Evolutionary conservation across 2,113 vertebrate species (phyloP), one percentile per base, ranked within the genome.

Genomic region (Antidorcas marsupialis): DNA sequence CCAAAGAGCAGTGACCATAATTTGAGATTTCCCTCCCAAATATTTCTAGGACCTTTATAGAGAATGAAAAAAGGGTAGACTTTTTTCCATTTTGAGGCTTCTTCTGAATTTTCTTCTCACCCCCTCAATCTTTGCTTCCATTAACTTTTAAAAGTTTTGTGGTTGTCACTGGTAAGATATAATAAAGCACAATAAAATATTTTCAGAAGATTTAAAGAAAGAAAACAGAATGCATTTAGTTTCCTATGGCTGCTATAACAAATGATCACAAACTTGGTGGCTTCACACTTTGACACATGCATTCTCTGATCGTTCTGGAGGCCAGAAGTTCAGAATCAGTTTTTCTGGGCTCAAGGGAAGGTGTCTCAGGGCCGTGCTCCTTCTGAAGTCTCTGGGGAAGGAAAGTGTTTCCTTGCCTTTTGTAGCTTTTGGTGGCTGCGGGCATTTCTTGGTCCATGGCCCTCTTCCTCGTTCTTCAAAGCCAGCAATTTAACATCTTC

Each of bases 201-300:
- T 81, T 81, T 81, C 17, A 59, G 99, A 89, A 52, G 6, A 84
- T 74, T 85, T 71, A 55, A 81, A 60, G 27, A n/a, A 71, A 53
- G 17, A 89, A 67, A 57, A 71, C 16, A 4, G 7, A 5, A 11
- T 19, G 23, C 8, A 13, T 33, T 33, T 52, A 1, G 55, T 53
- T 93, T 79, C 33, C 74, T 27, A 62, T 27, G 27, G 19, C 74
- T 94, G 28, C 71, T n/a, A 5, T 81, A 53, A 90, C 30, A 47
- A 59, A 60, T 27, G 43, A 19, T 23, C 52, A 17, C 39, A 28
- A 76, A 55, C 23, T 47, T 21, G 47, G 14, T 64, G 57, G 10
- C 23, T 81, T 81, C 43, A 62, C 52, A 45, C 19, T 43, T 45
- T 47, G n/a, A 81, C 21, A 14, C 6, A 5, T 45, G 39, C 43